Base-by-base conservation (phyloP, 2,888 invertebrate genomes). In the Caradrina kadenii region DNA sequence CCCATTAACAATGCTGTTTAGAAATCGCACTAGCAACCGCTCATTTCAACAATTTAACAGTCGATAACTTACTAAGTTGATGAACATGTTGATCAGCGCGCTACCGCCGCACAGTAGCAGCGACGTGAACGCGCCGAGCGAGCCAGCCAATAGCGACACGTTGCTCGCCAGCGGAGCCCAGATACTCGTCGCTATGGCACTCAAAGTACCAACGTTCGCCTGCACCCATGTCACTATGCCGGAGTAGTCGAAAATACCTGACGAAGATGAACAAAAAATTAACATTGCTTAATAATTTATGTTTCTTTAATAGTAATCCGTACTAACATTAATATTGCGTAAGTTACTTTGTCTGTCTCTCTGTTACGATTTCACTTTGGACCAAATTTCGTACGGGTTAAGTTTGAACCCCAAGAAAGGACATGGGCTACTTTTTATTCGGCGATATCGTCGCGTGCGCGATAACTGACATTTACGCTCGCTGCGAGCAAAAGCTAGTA, bases 91-190 rank as follows among this genome's bases (percentile, higher is more conserved):
- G 81, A 99, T 96, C 76, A 99, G 97, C 5, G 98, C 98, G n/a
- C 98, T 97, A 45, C 99, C 98, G 21, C 99, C 98, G 73, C 98
- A 98, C 69, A 99, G 96, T 70, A 99, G 94, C 45, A 99, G 95
- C 2, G 99, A 99, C 3, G 99, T 94, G 76, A 98, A 97, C n/a
- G 99, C 98, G 3, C 99, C 98, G 15, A 99, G 94, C 0, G 98
- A 97, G 59, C 98, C 98, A 65, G 99, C 95, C 48, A 98, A 97
- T 54, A 99, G 96, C 13, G 98, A 98, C 85, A 99, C 97, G 93
- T 99, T 99, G 84, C 99, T 98, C 80, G 98, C 98, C n/a, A 99
- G 96, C 56, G 99, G 98, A 31, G 97, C 96, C 99, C 99, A 99
- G 97, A 99, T 89, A 56, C 94, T 93, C 1, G 98, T 98, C 65